Evolutionary conservation across 1,140 invertebrate genomes (phyloP), one percentile per base, ranked within the genome.

Genomic region (Aphelenchoides avenae): DNA sequence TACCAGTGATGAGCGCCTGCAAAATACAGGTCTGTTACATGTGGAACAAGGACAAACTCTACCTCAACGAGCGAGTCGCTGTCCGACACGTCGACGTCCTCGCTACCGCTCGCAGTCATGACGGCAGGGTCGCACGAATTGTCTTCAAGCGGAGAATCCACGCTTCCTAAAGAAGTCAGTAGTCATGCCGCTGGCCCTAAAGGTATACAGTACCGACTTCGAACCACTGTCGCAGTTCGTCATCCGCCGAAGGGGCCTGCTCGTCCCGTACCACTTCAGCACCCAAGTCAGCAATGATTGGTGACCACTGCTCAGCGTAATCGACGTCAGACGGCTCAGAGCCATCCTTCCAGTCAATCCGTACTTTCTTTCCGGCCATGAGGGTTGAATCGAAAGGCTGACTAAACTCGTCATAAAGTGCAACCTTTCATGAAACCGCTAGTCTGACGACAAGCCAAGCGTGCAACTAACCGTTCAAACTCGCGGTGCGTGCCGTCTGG

Each of bases 61-160:
- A 73, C 70, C 15, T 71, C 66, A 30, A 71, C 74, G 18, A 71
- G 44, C 69, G 66, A 74, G 50, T 72, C 68, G 13, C 70, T 74
- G 20, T 64, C 57, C 11, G 73, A 68, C 13, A 47, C 47, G 18
- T 30, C 13, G 7, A 43, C 66, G n/a, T 37, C 57, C 9, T 52
- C 42, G 3, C 22, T 34, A n/a, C n/a, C n/a, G 5, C 40, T 20
- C 4, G 53, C 70, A 9, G 34, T 9, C 22, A 46, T 29, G 2
- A 70, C 46, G 29, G 75, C 13, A 2, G 43, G 36, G 13, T 42
- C 26, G 40, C 62, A 67, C 4, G 54, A 52, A 11, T 29, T 40
- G 40, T 70, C 68, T 5, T 66, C 54, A n/a, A 70, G 50, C 9
- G 71, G 22, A 26, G 73, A 47, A 31, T 70, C 70, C 5, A 70